Evolutionary conservation across 2,797 vertebrate species (phyloP).

Genomic region (Dryobates pubescens): DNA sequence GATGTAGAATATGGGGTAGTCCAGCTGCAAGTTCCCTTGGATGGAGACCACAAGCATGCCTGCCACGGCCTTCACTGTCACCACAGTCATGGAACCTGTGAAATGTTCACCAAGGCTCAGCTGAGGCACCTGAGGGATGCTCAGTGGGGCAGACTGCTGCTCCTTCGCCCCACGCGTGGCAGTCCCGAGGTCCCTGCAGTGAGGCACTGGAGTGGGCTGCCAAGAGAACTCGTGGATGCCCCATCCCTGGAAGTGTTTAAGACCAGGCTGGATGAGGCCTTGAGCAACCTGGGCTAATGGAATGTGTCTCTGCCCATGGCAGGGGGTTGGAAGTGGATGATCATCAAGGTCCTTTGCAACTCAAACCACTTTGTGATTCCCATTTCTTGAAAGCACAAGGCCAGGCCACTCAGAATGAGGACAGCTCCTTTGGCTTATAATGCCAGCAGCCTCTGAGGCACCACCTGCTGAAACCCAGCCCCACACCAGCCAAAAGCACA

Average conservation of each 20-base stretch:
- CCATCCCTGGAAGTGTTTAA: too few relatives aligned
- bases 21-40: conserved; percentile 87
- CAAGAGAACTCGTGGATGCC: too few relatives aligned
- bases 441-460: not conserved
- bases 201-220: too few relatives aligned
- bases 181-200: not conserved
- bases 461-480: not conserved
- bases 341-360: too few relatives aligned
- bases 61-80: conserved; percentile 93
- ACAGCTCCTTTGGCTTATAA: not conserved
- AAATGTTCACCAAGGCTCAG: not conserved
- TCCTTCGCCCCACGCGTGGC: rapidly evolving
- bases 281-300: too few relatives aligned
- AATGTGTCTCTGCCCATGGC: too few relatives aligned
- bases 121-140: not conserved
- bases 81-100: conserved; percentile 90
- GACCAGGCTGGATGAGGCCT: too few relatives aligned
- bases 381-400: not conserved
- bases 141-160: not conserved
- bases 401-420: not conserved
- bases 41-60: conserved; percentile 91
- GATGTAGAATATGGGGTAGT: conserved; percentile 94
- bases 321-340: too few relatives aligned
- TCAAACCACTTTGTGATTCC: not conserved
- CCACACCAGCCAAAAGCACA: not conserved